Conservation (phyloP, 2,797 vertebrate species). For the Caiman crocodilus region DNA sequence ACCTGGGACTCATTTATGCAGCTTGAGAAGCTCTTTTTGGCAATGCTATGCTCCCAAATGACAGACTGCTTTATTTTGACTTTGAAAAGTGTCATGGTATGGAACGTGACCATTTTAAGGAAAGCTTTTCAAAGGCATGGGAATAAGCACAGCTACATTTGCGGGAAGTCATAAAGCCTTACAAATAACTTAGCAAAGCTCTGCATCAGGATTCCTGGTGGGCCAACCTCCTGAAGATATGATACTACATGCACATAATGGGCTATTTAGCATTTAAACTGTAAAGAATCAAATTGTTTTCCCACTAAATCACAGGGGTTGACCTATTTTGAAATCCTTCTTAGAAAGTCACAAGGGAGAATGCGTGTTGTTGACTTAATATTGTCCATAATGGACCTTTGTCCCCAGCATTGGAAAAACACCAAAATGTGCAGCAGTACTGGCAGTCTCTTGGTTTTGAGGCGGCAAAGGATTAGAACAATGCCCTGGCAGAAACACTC, state of each 20-base stretch:
- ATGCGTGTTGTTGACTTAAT: neutral
- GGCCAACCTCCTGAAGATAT: neutral
- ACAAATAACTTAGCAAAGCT: too few relatives aligned
- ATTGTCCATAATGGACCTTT: slow-evolving; percentile 45
- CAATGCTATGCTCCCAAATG: neutral
- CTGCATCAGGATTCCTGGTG: neutral
- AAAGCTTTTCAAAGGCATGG: neutral
- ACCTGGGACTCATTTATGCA: neutral
- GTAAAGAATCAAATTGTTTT: neutral
- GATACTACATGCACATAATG: neutral
- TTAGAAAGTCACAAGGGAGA: slow-evolving; percentile 23
- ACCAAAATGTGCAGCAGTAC: neutral
- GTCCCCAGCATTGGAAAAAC: neutral
- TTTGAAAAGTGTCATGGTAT: neutral
- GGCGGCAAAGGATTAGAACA: neutral
- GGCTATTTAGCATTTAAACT: neutral
- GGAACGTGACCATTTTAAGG: neutral
- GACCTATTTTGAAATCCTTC: neutral
- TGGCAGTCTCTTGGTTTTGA: neutral
- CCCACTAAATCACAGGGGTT: neutral
- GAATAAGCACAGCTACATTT: too few relatives aligned
- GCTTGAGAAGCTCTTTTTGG: neutral
- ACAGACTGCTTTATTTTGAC: neutral
- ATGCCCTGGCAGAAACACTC: too few relatives aligned
- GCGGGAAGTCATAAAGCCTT: too few relatives aligned